A percentile compares a stretch with the other conserved stretches of the same genome.
Evolutionary conservation across 2,797 vertebrate genomes (phyloP).

Genomic region (Myotis myotis): DNA sequence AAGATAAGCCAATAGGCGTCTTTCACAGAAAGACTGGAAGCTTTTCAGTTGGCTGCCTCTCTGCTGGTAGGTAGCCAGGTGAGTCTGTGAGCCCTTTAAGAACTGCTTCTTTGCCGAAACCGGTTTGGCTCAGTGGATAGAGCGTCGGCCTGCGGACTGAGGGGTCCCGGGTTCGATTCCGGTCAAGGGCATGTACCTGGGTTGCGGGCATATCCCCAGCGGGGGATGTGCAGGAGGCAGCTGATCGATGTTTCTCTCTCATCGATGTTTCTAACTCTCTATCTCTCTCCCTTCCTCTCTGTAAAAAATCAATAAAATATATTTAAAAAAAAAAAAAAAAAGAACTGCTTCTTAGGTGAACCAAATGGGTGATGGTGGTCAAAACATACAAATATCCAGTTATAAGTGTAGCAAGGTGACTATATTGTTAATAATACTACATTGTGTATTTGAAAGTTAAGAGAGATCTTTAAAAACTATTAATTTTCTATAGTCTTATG

Average conservation of each 20-base stretch:
- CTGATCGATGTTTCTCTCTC: too few relatives aligned
- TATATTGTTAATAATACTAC: not conserved
- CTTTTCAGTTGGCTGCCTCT: not conserved
- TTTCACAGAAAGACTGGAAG: not conserved
- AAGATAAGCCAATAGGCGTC: not conserved
- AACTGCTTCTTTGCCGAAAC: not conserved
- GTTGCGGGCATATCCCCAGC: too few relatives aligned
- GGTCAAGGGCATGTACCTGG: too few relatives aligned
- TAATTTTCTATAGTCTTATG: not conserved
- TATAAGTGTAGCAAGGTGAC: not conserved
- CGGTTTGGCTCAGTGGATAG: too few relatives aligned
- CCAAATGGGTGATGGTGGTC: not conserved
- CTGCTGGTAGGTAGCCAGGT: not conserved
- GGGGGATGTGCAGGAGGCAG: too few relatives aligned
- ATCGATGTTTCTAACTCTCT: too few relatives aligned
- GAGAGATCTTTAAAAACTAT: not conserved
- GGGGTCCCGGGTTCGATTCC: too few relatives aligned
- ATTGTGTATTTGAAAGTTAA: not conserved
- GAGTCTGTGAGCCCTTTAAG: not conserved
- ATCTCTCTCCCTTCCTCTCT: too few relatives aligned
- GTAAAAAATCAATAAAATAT: too few relatives aligned
- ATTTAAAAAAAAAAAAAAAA: too few relatives aligned
- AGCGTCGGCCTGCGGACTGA: too few relatives aligned
- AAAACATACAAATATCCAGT: not conserved
- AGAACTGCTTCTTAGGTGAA: not conserved